Evolutionary conservation across 2,888 invertebrate genomes (phyloP), one percentile per base, ranked within the genome.

Genomic region (Plagodis dolabraria): DNA sequence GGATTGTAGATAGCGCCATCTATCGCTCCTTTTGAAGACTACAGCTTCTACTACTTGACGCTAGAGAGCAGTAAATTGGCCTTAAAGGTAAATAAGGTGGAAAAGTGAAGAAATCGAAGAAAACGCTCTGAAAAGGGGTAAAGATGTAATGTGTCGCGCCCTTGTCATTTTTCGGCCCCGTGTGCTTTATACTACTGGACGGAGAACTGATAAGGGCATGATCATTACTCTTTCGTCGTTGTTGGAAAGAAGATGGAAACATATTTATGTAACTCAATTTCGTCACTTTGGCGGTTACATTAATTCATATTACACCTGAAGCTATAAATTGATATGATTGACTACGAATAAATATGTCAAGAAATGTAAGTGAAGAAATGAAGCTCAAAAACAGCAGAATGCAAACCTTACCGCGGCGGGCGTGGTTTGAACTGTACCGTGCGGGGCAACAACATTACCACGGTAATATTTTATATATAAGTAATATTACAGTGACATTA

Each of bases 121-220:
- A 53, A 50, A 54, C n/a, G 42, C 34, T n/a, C 40, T 10, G 12
- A 45, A 43, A 45, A 38, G 22, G 7, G 11, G 42, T 44, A 43
- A 53, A 47, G 6, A 7, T 11, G 10, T 44, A 79, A 67, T 72
- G 75, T 63, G 79, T 75, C 93, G 94, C 89, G 91, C 97, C 98
- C 98, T 98, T 98, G 96, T 98, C 98, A 98, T 97, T 98, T 97
- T 96, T 95, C 94, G 95, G 96, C 97, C 96, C 96, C 96, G 97
- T 93, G 93, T 94, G 86, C 92, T 93, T 56, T 85, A 92, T 86
- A 95, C 96, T 87, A 97, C 98, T 98, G 98, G 98, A 98, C 98
- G 98, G 98, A 98, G 98, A 98, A 97, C 97, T 98, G 97, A 98
- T 98, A 98, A 98, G 97, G 97, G 97, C 97, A 95, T 95, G 96